Base-by-base conservation (phyloP, 1,140 invertebrate genomes). In the Reticulitermes speratus region DNA sequence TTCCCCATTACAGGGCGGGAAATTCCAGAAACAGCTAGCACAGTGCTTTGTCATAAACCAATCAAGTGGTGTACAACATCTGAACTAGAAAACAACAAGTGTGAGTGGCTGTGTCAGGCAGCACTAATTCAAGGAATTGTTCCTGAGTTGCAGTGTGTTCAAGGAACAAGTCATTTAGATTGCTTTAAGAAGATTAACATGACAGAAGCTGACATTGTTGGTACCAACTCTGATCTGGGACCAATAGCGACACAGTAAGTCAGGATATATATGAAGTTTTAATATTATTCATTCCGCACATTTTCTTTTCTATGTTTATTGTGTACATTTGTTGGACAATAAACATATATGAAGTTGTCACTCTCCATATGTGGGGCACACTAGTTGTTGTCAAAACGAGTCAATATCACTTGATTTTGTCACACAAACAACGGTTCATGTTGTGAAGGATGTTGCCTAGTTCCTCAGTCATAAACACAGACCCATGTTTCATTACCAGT, bases 161-260 rank as follows among this genome's bases (percentile, higher is more conserved):
- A 90, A 85, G 87, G 90, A 14, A 85, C 84, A 25, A 91, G 89
- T 12, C 88, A 90, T 9, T 91, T 94, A 83, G 91, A 94, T 25
- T 97, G 96, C 89, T 92, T 96, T 85, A 88, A 90, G 0, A 91
- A 92, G 85, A 93, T 96, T 44, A 90, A 91, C 45, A 90, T 93
- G 8, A 90, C 92, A 23, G 87, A 91, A 11, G 93, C 94, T n/a
- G 95, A 97, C 89, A 91, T 96, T 85, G 93, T 96, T 25, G 92
- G 92, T 3, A 90, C 94, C 2, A 94, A 95, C 81, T 93, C 95
- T 0, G 95, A 95, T 88, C 94, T 95, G 87, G 95, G 95, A 82
- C 95, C 94, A 88, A 90, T 95, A 45, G 94, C 94, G n/a, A 93
- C 95, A 89, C 91, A 93, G 93, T 96, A 91, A 92, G 91, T 91